Base-by-base conservation (phyloP, 2,113 vertebrate genomes). In the Gopherus flavomarginatus region DNA sequence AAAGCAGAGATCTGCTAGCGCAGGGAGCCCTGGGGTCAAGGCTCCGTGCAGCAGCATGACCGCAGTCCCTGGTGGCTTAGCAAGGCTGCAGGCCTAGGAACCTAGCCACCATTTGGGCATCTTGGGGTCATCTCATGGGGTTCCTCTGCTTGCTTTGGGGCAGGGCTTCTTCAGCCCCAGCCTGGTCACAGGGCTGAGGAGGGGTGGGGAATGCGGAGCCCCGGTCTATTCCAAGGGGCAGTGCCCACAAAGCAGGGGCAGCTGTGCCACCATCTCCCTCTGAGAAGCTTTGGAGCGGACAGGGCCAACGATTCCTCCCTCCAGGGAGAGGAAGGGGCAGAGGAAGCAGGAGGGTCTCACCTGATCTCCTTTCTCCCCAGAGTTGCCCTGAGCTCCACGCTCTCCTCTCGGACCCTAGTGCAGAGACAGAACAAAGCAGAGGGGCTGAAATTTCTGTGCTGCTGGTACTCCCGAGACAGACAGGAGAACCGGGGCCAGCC, bases 381-480 rank as follows among this genome's bases (percentile, higher is more conserved):
- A 81, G 0, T 97, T 92, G 87, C 99, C 99, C 1, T 98, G 95
- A 82, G 97, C 90, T 56, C 99, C 99, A 0, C 97, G 95, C 72
- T 99, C 99, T 8, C 99, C 99, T 98, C 99, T 99, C 24, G 98
- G 98, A 62, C 99, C 99, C 99, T 99, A 94, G 1, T 42, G 90
- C 31, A 0, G 95, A 90, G 4, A 93, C 22, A 87, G 0, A 21
- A 85, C 35, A 93, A 79, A 26, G 24, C 16, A 83, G 83, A 85
- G 2, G 54, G 16, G 47, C 11, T 21, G 12, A 14, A 10, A 19
- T 35, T 81, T 69, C 22, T 14, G 19, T 9, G 49, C 1, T 13
- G 16, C 26, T 24, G 31, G 21, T 1, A 1, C 31, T 65, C n/a
- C 21, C 8, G 38, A 38, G n/a, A 12, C 72, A 24, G 10, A 44